Conservation (phyloP, 2,113 vertebrate species). For the Nibea coibor region DNA sequence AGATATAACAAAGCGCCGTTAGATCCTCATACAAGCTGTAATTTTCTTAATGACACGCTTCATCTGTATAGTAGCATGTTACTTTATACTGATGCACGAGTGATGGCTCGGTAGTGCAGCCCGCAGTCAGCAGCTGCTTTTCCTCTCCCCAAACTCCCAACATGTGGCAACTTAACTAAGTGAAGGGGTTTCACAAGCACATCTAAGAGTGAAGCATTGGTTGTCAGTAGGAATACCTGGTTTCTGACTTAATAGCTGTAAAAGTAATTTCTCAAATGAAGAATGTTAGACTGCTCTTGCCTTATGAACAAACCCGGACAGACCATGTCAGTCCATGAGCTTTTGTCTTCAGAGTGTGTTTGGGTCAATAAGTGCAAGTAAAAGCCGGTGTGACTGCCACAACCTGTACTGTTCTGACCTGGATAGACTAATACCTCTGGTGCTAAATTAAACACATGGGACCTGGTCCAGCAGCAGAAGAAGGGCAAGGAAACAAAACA, state of each 20-base stretch:
- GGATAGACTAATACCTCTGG: constrained; percentile 1
- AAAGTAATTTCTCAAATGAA: constrained; percentile 10
- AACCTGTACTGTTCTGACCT: constrained; percentile 13
- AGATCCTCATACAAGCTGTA: constrained; percentile 58
- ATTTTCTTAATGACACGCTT: constrained; percentile 28
- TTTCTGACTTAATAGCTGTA: constrained; percentile 1
- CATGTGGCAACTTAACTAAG: background rate
- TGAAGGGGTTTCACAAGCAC: constrained; percentile 26
- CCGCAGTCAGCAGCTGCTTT: constrained; percentile 2
- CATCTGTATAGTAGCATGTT: constrained; percentile 26
- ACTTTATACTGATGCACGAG: constrained; percentile 19
- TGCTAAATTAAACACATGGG: constrained; percentile 33
- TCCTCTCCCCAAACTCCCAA: constrained; percentile 19
- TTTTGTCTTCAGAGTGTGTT: background rate
- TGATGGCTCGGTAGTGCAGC: background rate
- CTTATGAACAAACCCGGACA: constrained; percentile 19
- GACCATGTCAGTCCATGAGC: background rate
- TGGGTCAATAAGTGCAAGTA: background rate
- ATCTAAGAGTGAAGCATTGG: background rate
- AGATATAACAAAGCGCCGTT: constrained; percentile 56
- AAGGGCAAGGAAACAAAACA: constrained; percentile 1
- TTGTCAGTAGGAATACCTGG: background rate
- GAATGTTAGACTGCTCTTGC: background rate
- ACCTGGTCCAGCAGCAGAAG: constrained; percentile 21
- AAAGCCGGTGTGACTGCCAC: constrained; percentile 10